phyloP scores from a whole-genome alignment of 2,888 invertebrate genomes.

The Clivina fossor region DNA sequence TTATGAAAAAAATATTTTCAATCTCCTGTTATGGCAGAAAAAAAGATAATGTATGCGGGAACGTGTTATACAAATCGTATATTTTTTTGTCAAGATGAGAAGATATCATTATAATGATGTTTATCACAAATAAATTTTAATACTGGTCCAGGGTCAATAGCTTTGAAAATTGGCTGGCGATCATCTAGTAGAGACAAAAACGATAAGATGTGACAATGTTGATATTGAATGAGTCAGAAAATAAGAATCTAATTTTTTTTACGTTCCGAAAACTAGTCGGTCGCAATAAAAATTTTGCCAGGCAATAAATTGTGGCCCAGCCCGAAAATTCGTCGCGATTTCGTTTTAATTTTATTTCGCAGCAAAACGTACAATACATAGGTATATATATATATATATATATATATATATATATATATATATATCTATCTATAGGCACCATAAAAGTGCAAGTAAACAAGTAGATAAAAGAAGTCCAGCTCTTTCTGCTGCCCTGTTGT shows the following conservation, averaged over 20 bases:
- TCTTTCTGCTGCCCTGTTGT: neutral
- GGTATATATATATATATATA: no score
- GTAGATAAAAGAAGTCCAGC: conserved; percentile 1
- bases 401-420: no score
- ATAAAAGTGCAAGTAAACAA: neutral
- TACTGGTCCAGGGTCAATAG: conserved; percentile 19
- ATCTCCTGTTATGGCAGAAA: no score
- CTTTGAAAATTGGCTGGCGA: neutral
- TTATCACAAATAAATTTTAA: conserved; percentile 5
- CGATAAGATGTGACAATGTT: neutral
- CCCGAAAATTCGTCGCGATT: neutral
- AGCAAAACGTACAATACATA: neutral
- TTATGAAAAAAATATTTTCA: no score
- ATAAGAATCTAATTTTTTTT: conserved; percentile 9
- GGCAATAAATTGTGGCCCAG: neutral
- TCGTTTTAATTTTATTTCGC: neutral
- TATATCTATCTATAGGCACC: no score
- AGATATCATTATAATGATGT: neutral
- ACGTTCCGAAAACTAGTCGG: neutral
- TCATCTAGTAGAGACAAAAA: neutral
- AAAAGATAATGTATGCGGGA: no score
- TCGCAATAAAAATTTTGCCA: neutral
- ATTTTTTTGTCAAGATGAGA: neutral
- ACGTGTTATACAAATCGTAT: no score
- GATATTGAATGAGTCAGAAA: conserved; percentile 2